phyloP scores from a whole-genome alignment of 2,113 vertebrate species.

The Scomber japonicus region DNA sequence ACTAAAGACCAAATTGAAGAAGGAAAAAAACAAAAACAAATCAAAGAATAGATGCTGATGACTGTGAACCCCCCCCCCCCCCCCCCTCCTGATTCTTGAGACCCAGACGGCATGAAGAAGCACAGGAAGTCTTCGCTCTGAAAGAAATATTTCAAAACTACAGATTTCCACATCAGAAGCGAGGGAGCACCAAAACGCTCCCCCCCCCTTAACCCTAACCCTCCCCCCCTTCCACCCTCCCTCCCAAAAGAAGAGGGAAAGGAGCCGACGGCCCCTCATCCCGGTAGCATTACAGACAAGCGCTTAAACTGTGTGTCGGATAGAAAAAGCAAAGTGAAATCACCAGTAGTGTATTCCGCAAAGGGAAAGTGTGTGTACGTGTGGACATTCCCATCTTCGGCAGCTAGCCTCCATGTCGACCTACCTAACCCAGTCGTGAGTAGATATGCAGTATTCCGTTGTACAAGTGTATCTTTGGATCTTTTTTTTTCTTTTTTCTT shows the following conservation, averaged over 20 bases:
- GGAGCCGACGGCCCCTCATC: slow-evolving; percentile 39
- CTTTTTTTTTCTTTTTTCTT: slow-evolving; percentile 75
- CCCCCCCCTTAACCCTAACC: not conserved
- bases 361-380: slow-evolving; percentile 84
- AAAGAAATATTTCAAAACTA: slow-evolving; percentile 53
- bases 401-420: slow-evolving; percentile 91
- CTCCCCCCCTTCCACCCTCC: slow-evolving; percentile 3
- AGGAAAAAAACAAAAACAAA: slow-evolving; percentile 31
- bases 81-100: slow-evolving; percentile 13
- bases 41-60: slow-evolving; percentile 30
- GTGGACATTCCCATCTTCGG: slow-evolving; percentile 89
- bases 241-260: not conserved
- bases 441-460: slow-evolving; percentile 94
- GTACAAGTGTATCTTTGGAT: slow-evolving; percentile 91
- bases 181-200: slow-evolving; percentile 23
- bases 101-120: slow-evolving; percentile 57
- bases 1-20: slow-evolving; percentile 60
- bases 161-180: slow-evolving; percentile 60
- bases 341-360: slow-evolving; percentile 74
- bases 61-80: slow-evolving; percentile 38
- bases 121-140: slow-evolving; percentile 37
- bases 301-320: slow-evolving; percentile 52
- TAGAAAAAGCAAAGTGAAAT: slow-evolving; percentile 39
- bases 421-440: slow-evolving; percentile 87
- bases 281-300: slow-evolving; percentile 70